Conservation (phyloP, 2,888 invertebrate genomes). For the Eristalinus sepulchralis region DNA sequence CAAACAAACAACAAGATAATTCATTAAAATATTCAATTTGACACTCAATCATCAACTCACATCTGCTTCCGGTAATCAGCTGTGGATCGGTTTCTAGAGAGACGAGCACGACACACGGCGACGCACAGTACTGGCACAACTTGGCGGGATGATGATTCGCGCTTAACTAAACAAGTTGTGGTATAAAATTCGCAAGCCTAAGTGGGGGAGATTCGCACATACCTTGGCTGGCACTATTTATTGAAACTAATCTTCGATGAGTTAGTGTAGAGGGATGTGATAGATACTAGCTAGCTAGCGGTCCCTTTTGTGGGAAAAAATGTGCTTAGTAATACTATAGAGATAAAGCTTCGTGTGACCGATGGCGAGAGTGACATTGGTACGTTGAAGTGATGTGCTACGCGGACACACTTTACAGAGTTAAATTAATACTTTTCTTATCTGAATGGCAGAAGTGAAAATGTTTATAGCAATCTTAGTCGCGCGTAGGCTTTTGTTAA, state of each 20-base stretch:
- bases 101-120: not conserved
- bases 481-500: not conserved
- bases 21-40: not conserved
- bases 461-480: not conserved
- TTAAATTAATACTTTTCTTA: not conserved
- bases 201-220: not conserved
- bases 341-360: not conserved
- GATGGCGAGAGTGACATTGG: not conserved
- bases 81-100: not conserved
- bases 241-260: not conserved
- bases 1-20: not conserved
- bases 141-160: not conserved
- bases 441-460: not conserved
- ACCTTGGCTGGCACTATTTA: not conserved
- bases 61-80: not conserved
- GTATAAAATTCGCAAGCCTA: not conserved
- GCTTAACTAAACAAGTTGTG: not conserved
- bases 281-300: not conserved
- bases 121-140: not conserved
- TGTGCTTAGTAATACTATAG: not conserved
- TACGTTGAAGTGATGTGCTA: not conserved
- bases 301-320: not conserved
- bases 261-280: not conserved
- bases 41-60: not conserved
- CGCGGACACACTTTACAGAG: not conserved